phyloP scores from a whole-genome alignment of 2,113 vertebrate genomes.

The Okapia johnstoni region DNA sequence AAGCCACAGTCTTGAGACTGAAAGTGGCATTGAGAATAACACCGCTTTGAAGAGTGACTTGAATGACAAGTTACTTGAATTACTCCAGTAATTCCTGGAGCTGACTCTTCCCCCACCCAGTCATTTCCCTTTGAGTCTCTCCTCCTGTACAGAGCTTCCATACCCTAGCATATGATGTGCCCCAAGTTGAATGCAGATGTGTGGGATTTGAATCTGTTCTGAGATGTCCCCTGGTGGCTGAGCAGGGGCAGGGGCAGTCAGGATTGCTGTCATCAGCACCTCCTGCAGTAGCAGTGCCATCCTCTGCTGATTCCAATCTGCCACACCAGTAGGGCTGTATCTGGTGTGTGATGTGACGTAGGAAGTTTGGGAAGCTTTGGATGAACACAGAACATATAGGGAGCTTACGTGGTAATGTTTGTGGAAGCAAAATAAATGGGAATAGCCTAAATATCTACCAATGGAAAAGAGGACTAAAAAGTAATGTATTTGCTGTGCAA shows the following conservation, averaged over 20 bases:
- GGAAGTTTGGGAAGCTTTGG: not conserved
- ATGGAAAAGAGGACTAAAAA: not conserved
- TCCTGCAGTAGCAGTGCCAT: not conserved
- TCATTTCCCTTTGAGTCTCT: not conserved
- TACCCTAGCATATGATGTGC: no score
- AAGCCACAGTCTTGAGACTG: not conserved
- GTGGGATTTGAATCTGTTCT: not conserved
- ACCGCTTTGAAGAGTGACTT: not conserved
- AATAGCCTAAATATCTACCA: not conserved
- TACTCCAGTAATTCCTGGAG: not conserved
- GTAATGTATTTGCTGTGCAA: not conserved
- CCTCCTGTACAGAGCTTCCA: not conserved
- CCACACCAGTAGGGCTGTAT: not conserved
- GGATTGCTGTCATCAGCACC: not conserved
- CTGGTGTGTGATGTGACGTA: fast-evolving
- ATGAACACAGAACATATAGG: not conserved
- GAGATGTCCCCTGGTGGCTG: not conserved
- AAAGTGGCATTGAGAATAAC: not conserved
- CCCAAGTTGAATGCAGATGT: not conserved
- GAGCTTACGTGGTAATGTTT: not conserved
- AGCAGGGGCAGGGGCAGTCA: not conserved
- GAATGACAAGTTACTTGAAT: not conserved
- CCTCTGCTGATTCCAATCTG: not conserved
- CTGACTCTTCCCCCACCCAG: not conserved
- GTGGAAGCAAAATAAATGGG: not conserved